Evolutionary conservation across 2,113 vertebrate genomes (phyloP), one percentile per base, ranked within the genome.

Genomic region (Cheilinus undulatus): DNA sequence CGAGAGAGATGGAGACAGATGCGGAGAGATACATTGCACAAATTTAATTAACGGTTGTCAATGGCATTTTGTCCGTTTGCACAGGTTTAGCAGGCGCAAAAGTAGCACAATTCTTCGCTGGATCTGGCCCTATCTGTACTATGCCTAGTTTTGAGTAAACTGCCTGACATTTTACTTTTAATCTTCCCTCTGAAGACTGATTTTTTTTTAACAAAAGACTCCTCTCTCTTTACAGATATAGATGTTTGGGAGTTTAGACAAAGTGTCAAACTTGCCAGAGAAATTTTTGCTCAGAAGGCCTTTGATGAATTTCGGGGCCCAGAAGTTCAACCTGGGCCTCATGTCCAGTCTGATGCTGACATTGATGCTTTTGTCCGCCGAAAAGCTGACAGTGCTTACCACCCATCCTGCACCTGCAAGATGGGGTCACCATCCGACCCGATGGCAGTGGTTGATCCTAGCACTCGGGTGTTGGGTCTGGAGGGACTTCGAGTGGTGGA

Each of bases 361-460:
- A 97, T 99, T 10, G 98, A 99, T 0, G 94, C 95, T 22, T 99
- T 98, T 12, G 86, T 99, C 64, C 94, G 96, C 58, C 94, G 87
- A 1, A 97, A 96, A 80, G 93, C 95, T 0, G 98, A 99, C 79
- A 98, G 93, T 0, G 98, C 98, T 30, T 99, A 99, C 89, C 98
- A 99, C 70, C 97, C 98, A 0, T 98, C 97, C 3, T 97, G 97
- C 78, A 97, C 97, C 40, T 99, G 98, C 67, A 98, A 96, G 90
- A 99, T 99, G 96, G 97, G 97, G 32, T 91, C 88, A 11, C 74
- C 89, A 9, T 93, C 93, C 0, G 96, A 99, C 46, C 88, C 91
- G 3, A 80, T 56, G 17, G 95, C 96, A 0, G 97, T 99, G 4
- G 97, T 99, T 4, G 96, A 97, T 83, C 91, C 94, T 0, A 87